These are phyloP conservation scores for Brachionus manjavacas DNA, from an alignment of 1,140 invertebrate genomes.

Conservation along the genomic window DNA sequence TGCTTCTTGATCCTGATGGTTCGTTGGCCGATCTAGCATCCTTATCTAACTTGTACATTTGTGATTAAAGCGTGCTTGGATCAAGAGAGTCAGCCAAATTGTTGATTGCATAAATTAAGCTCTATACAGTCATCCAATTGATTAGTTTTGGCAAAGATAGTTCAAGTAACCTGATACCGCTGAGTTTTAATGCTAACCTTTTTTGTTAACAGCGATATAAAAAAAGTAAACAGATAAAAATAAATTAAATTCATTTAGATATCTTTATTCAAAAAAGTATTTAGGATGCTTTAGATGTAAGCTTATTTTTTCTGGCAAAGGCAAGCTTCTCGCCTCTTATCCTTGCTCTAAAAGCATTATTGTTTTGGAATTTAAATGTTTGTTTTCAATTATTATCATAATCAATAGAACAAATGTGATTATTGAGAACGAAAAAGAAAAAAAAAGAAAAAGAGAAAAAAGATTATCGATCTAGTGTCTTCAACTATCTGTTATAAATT, in stretches of 20 bases:
- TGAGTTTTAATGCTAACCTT: conserved; percentile 10
- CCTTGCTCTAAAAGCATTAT: background rate
- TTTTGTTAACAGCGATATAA: conserved; percentile 1
- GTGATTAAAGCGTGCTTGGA: background rate
- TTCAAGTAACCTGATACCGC: background rate
- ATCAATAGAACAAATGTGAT: conserved; percentile 21
- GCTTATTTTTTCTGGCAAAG: background rate
- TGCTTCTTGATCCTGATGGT: no score
- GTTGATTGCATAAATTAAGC: background rate
- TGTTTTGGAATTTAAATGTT: background rate
- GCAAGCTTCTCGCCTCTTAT: background rate
- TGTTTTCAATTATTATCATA: conserved; percentile 31
- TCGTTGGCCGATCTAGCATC: no score
- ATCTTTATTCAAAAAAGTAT: background rate
- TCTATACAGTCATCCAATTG: background rate
- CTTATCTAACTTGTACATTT: no score
- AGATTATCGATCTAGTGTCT: background rate
- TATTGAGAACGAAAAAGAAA: background rate
- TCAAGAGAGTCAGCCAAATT: background rate
- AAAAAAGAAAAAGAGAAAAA: background rate
- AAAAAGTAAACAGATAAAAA: conserved; percentile 25
- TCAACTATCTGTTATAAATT: background rate
- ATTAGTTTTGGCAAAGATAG: background rate
- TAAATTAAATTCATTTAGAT: background rate
- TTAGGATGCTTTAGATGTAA: background rate